These are phyloP conservation scores for Okamejei kenojei DNA, from an alignment of 2,797 vertebrate species.

Conservation along the genomic window DNA sequence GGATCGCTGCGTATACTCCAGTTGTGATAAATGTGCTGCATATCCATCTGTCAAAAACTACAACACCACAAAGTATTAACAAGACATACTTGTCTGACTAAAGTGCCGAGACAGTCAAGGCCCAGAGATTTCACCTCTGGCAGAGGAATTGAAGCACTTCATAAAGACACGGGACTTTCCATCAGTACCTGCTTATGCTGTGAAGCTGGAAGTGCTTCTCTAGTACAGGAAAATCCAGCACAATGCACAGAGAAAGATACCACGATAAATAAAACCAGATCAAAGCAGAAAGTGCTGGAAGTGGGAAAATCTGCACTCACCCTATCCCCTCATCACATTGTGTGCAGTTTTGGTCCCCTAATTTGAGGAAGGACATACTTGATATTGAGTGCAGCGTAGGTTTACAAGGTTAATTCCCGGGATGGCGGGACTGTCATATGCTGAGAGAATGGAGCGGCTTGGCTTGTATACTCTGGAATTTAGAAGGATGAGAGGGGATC, in stretches of 20 bases:
- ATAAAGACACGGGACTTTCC: not conserved
- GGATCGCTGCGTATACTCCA: constrained; percentile 85
- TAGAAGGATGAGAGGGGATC: too few relatives aligned
- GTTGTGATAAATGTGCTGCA: constrained; percentile 79
- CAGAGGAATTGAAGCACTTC: not conserved
- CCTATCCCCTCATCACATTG: too few relatives aligned
- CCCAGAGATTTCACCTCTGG: not conserved
- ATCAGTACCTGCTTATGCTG: not conserved
- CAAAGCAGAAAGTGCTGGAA: too few relatives aligned
- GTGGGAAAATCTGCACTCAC: too few relatives aligned
- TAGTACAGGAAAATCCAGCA: not conserved
- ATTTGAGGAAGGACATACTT: too few relatives aligned
- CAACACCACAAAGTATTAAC: not conserved
- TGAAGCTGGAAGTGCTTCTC: not conserved
- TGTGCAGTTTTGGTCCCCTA: too few relatives aligned
- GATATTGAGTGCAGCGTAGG: too few relatives aligned
- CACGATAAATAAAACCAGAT: not conserved
- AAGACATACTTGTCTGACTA: not conserved
- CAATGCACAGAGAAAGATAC: not conserved
- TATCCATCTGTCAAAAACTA: constrained; percentile 78
- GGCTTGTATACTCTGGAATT: too few relatives aligned
- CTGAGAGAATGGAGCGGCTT: too few relatives aligned
- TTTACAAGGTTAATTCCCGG: too few relatives aligned
- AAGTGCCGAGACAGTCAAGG: not conserved
- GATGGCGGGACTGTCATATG: too few relatives aligned